Evolutionary conservation across 2,888 invertebrate genomes (phyloP).

Genomic region (Volucella inanis): DNA sequence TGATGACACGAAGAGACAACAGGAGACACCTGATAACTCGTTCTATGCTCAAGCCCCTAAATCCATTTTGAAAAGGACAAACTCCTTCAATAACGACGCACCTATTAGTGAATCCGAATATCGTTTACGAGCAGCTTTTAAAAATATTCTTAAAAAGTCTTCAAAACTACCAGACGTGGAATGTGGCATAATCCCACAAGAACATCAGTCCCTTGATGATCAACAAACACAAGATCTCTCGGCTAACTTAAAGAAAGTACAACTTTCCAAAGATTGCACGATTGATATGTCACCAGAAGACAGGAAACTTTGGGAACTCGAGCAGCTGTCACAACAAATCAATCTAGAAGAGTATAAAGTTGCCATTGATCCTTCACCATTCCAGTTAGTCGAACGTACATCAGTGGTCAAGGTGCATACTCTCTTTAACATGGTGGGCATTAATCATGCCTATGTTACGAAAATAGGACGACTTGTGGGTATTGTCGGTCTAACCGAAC

Average conservation of each 20-base stretch:
- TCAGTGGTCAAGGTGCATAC: conserved; percentile 97
- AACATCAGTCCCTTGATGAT: conserved; percentile 79
- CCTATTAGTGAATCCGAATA: conserved; percentile 90
- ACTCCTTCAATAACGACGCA: conserved; percentile 90
- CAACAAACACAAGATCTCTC: conserved; percentile 85
- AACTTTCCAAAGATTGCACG: conserved; percentile 93
- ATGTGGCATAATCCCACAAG: conserved; percentile 83
- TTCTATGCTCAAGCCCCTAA: conserved; percentile 86
- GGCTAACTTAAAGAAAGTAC: conserved; percentile 92
- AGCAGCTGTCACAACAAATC: conserved; percentile 92
- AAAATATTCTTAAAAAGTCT: conserved; percentile 94
- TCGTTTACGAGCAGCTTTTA: conserved; percentile 93
- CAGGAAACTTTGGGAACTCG: conserved; percentile 96
- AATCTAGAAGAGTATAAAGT: conserved; percentile 86
- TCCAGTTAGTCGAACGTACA: conserved; percentile 97
- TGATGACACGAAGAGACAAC: conserved; percentile 81
- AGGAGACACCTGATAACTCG: conserved; percentile 82
- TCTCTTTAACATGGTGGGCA: conserved; percentile 98
- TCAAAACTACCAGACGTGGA: conserved; percentile 93
- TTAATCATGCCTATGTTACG: conserved; percentile 98
- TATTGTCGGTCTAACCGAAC: conserved; percentile 96
- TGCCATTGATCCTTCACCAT: conserved; percentile 98
- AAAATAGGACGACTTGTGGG: conserved; percentile 97
- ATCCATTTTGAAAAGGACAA: conserved; percentile 96
- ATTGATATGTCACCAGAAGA: conserved; percentile 97